Evolutionary conservation across 2,888 invertebrate genomes (phyloP).

Genomic region (Megastigmus dorsalis): DNA sequence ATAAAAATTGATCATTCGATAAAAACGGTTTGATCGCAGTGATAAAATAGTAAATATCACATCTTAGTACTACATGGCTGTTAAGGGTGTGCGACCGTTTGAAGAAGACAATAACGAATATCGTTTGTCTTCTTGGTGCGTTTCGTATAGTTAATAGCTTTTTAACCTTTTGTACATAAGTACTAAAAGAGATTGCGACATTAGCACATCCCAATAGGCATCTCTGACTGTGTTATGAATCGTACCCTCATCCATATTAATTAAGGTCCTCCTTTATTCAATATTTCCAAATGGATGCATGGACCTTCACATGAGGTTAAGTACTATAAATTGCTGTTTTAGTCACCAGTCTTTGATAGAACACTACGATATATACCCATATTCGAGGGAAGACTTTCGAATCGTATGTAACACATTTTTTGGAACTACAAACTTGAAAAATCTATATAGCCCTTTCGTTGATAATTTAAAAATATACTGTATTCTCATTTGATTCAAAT

Average conservation of each 20-base stretch:
- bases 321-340: slow-evolving; percentile 53
- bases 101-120: slow-evolving; percentile 38
- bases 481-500: too few species aligned
- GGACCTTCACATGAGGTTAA: slow-evolving; percentile 38
- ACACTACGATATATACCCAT: slow-evolving; percentile 1
- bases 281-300: slow-evolving; percentile 24
- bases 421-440: slow-evolving; percentile 6
- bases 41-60: slow-evolving; percentile 54
- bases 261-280: slow-evolving; percentile 27
- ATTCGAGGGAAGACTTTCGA: slow-evolving; percentile 37
- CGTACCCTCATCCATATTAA: slow-evolving; percentile 47
- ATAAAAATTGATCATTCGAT: slow-evolving; percentile 36
- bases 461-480: too few species aligned
- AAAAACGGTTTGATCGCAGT: slow-evolving; percentile 25
- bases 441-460: slow-evolving; percentile 6
- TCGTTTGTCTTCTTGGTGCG: slow-evolving; percentile 38
- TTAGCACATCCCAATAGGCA: slow-evolving; percentile 29
- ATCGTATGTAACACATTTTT: slow-evolving; percentile 4
- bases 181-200: slow-evolving; percentile 41
- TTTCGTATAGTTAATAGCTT: slow-evolving; percentile 40
- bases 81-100: slow-evolving; percentile 37
- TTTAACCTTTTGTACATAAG: slow-evolving; percentile 48
- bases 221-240: slow-evolving; percentile 31
- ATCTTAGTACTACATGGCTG: slow-evolving; percentile 47
- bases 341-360: slow-evolving; percentile 53